phyloP scores from a whole-genome alignment of 1,140 invertebrate genomes.

The Meloidogyne floridensis region DNA sequence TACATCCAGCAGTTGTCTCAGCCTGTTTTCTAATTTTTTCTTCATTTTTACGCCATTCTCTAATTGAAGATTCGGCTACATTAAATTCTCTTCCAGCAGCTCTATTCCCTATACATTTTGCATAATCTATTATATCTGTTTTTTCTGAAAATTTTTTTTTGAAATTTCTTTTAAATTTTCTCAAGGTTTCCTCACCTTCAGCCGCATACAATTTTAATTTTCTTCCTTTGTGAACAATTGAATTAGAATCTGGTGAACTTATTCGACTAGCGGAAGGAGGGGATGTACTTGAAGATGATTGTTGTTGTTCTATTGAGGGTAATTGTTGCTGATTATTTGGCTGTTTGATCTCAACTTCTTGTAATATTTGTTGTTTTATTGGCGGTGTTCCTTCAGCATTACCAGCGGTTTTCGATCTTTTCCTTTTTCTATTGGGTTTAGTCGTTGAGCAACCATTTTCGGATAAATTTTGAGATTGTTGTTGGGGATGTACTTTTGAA shows the following conservation, averaged over 20 bases:
- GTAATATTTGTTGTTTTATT: not conserved
- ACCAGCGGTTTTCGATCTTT: not conserved
- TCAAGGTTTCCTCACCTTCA: slow-evolving; percentile 33
- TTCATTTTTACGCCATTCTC: slow-evolving; percentile 63
- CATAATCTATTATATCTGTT: slow-evolving; percentile 62
- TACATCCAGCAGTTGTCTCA: slow-evolving; percentile 24
- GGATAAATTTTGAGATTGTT: not conserved
- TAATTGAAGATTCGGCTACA: slow-evolving; percentile 59
- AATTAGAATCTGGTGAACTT: slow-evolving; percentile 28
- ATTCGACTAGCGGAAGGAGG: slow-evolving; percentile 8
- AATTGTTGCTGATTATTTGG: not conserved
- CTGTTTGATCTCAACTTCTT: not conserved
- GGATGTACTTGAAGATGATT: not conserved
- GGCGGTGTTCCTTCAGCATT: not conserved
- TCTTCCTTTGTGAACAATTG: slow-evolving; percentile 11
- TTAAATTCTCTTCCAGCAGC: slow-evolving; percentile 62
- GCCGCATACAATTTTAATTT: slow-evolving; percentile 57
- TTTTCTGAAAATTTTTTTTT: slow-evolving; percentile 42
- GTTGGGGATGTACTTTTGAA: too few species aligned
- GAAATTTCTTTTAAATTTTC: slow-evolving; percentile 4
- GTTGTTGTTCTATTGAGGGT: not conserved
- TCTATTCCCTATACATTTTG: slow-evolving; percentile 61
- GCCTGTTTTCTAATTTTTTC: slow-evolving; percentile 48
- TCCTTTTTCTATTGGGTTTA: not conserved
- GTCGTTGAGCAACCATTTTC: not conserved